These are phyloP conservation scores for Polypterus bichir DNA, from an alignment of 2,113 vertebrate genomes.

Conservation along the genomic window DNA sequence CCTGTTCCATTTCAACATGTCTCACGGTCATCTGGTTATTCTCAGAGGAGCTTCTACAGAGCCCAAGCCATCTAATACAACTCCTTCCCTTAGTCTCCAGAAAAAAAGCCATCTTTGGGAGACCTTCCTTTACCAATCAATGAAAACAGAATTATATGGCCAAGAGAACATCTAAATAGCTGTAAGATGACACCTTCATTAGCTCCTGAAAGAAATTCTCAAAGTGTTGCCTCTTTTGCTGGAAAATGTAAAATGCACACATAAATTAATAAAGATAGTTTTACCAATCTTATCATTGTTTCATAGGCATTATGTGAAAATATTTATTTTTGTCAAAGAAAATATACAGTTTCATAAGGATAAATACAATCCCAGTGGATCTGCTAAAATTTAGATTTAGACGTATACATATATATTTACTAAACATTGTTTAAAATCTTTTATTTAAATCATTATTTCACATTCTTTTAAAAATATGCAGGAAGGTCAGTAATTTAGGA, in stretches of 20 bases:
- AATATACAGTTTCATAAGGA: constrained; percentile 71
- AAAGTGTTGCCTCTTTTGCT: constrained; percentile 62
- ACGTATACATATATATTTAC: constrained; percentile 52
- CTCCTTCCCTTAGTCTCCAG: constrained; percentile 54
- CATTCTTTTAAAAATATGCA: too few species aligned
- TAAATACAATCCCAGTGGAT: constrained; percentile 39
- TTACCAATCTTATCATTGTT: constrained; percentile 77
- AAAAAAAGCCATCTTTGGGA: constrained; percentile 51
- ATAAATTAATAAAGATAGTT: constrained; percentile 75
- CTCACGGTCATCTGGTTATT: constrained; percentile 45
- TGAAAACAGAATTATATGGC: constrained; percentile 76
- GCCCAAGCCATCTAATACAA: constrained; percentile 52
- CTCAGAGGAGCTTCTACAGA: constrained; percentile 49
- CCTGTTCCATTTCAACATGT: constrained; percentile 68
- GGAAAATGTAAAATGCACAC: constrained; percentile 66
- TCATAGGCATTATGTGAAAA: constrained; percentile 73
- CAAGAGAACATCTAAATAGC: constrained; percentile 52
- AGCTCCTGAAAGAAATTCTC: constrained; percentile 59
- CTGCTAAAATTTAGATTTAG: constrained; percentile 24
- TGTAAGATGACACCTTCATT: constrained; percentile 72
- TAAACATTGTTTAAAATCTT: constrained; percentile 35
- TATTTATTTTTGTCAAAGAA: constrained; percentile 96
- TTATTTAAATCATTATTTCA: constrained; percentile 3
- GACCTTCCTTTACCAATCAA: constrained; percentile 66
- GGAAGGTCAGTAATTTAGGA: too few species aligned